phyloP scores from a whole-genome alignment of 2,113 vertebrate genomes.

The Oxygymnocypris stewartii region DNA sequence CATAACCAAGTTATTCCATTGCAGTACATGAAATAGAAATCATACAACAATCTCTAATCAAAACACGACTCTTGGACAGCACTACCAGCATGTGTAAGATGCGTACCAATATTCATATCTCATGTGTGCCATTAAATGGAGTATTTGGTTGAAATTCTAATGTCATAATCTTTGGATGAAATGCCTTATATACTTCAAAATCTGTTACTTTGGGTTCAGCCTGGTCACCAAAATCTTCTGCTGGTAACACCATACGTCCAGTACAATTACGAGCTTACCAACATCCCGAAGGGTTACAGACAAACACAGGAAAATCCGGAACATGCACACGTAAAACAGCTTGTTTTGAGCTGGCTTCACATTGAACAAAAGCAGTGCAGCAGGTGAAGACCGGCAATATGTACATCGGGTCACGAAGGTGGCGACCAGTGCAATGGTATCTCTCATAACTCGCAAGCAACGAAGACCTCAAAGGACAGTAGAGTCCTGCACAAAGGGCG shows the following conservation, averaged over 20 bases:
- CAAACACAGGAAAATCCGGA: conserved; percentile 56
- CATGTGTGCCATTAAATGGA: conserved; percentile 5
- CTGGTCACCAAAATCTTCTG: conserved; percentile 34
- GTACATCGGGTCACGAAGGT: conserved; percentile 63
- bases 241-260: conserved; percentile 45
- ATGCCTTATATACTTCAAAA: conserved; percentile 26
- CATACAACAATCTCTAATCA: conserved; percentile 35
- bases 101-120: not conserved
- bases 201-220: conserved; percentile 53
- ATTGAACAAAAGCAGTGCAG: conserved; percentile 62
- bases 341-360: conserved; percentile 57
- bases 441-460: conserved; percentile 39
- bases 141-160: conserved; percentile 36
- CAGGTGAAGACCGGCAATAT: conserved; percentile 53
- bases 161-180: conserved; percentile 53
- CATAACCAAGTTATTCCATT: conserved; percentile 2
- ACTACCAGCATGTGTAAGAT: conserved; percentile 3
- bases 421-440: conserved; percentile 38
- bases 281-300: conserved; percentile 47
- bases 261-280: conserved; percentile 48
- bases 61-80: conserved; percentile 16
- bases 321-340: conserved; percentile 69
- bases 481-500: conserved; percentile 18
- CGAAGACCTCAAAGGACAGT: not conserved
- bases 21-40: conserved; percentile 28